Conservation (phyloP, 2,888 invertebrate species). For the Urechis unicinctus region DNA sequence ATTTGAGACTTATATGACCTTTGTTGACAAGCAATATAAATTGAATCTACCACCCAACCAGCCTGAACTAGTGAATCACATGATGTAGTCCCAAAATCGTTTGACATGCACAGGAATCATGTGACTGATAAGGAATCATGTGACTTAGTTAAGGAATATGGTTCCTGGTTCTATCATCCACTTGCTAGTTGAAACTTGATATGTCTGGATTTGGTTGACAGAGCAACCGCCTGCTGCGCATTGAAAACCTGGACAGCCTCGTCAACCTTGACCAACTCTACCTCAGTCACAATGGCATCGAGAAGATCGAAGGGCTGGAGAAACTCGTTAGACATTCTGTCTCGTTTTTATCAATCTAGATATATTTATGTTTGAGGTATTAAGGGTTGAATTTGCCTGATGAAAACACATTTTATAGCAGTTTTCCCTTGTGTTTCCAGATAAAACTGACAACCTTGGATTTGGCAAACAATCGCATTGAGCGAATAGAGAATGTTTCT, state of each 20-base stretch:
- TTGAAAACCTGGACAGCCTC: slow-evolving; percentile 76
- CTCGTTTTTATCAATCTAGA: not conserved
- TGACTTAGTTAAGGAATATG: too few relatives aligned
- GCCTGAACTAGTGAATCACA: too few relatives aligned
- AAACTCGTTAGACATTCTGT: slow-evolving; percentile 54
- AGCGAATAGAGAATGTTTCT: slow-evolving; percentile 68
- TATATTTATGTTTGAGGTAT: not conserved
- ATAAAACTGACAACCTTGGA: slow-evolving; percentile 73
- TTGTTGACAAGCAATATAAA: too few relatives aligned
- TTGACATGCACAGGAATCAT: too few relatives aligned
- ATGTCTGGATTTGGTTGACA: slow-evolving; percentile 27
- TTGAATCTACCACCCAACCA: too few relatives aligned
- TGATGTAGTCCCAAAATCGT: too few relatives aligned
- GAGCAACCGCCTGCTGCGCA: slow-evolving; percentile 78
- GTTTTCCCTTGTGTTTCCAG: slow-evolving; percentile 22
- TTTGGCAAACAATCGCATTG: slow-evolving; percentile 79
- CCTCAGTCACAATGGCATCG: slow-evolving; percentile 86
- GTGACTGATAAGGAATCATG: too few relatives aligned
- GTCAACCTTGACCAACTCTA: slow-evolving; percentile 78
- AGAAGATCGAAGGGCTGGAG: slow-evolving; percentile 59
- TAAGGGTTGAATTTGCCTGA: not conserved
- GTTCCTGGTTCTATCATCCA: too few relatives aligned
- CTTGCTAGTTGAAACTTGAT: too few relatives aligned
- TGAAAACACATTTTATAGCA: too few relatives aligned
- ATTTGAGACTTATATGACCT: too few relatives aligned